These are phyloP conservation scores for Tipula helvola DNA, from an alignment of 2,888 invertebrate species.

Conservation along the genomic window DNA sequence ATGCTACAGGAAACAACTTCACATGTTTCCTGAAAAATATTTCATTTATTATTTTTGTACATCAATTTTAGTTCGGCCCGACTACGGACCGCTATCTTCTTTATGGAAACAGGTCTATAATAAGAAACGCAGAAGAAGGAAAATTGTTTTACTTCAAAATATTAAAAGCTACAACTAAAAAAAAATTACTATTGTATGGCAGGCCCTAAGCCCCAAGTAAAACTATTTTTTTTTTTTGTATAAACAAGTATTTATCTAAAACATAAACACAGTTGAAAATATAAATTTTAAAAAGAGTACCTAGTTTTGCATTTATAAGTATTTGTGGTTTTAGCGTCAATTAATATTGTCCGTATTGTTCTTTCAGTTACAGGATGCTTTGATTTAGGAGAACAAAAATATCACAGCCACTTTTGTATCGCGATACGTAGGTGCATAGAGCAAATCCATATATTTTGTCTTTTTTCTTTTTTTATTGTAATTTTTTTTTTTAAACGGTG, in stretches of 20 bases:
- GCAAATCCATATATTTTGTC: background rate
- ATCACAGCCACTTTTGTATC: background rate
- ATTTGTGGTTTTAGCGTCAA: background rate
- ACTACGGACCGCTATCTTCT: too few species aligned
- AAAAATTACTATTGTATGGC: too few species aligned
- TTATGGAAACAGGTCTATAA: too few species aligned
- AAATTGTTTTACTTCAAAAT: too few species aligned
- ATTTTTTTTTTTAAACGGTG: background rate
- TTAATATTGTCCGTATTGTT: background rate
- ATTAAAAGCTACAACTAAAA: too few species aligned
- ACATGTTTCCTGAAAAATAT: too few species aligned
- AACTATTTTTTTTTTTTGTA: background rate
- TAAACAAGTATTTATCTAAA: background rate
- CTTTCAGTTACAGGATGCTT: background rate
- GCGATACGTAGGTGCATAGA: background rate
- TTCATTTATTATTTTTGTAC: too few species aligned
- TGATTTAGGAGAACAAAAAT: background rate
- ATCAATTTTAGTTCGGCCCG: too few species aligned
- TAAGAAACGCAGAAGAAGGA: too few species aligned
- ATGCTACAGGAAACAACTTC: too few species aligned
- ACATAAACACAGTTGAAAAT: background rate
- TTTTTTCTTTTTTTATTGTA: background rate
- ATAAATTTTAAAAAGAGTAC: background rate
- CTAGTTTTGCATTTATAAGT: background rate
- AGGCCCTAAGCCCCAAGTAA: too few species aligned